Base-by-base conservation (phyloP, 2,797 vertebrate genomes). In the Poeciliopsis infans region DNA sequence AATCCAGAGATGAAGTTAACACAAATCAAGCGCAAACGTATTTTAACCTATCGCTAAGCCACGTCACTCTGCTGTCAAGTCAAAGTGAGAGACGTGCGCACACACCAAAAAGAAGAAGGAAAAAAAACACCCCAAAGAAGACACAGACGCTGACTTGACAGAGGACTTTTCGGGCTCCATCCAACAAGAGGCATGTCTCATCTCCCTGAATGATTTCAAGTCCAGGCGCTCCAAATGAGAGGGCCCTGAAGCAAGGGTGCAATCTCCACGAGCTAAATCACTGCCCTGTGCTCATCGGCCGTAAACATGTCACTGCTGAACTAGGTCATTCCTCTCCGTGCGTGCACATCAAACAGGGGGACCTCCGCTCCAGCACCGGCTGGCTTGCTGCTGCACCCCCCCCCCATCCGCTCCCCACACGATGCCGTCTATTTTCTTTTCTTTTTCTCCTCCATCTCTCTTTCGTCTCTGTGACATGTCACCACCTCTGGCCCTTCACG, bases 281-380 rank as follows among this genome's bases (percentile, higher is more conserved):
- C 90, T 90, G 90, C 91, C 90, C 94, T 94, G 90, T 93, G 92
- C 90, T 93, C 93, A 93, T 94, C 91, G 81, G 87, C 91, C 85
- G 88, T 94, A 94, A 95, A 93, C 94, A 93, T 92, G 91, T 94
- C 90, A 90, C 76, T 69, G 86, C 76, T 64, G 85, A 95, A 95
- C 88, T 96, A 92, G 95, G 95, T 95, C 95, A 94, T 78, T 46
- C 84, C 83, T 93, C 90, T 86, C 83, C 76, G 79, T 76, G 80
- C 80, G 23, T 45, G 77, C 78, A 85, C 89, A 95, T 92, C 87
- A 92, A 89, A 90, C 81, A 45, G 23, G 28, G 86, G 86, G 85
- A 75, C 81, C 84, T 90, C 87, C 70, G 77, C 69, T 70, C 70
- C 78, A 71, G 77, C 73, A 18, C 18, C 79, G 64, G 72, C 79